Base-by-base conservation (phyloP, 1,140 invertebrate species). In the Panagrolaimus sp. region DNA sequence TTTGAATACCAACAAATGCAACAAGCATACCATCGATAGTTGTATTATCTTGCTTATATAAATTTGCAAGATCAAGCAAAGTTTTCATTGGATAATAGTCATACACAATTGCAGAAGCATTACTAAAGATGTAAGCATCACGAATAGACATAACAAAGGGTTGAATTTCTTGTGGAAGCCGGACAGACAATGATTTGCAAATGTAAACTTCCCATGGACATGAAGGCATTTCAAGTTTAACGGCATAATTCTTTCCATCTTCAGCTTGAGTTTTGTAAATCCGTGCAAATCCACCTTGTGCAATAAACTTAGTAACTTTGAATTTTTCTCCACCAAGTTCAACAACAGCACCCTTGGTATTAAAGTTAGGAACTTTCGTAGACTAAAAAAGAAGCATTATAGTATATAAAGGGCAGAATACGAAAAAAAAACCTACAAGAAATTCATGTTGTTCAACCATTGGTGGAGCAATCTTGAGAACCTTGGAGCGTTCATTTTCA, bases 181-280 rank as follows among this genome's bases (percentile, higher is more conserved):
- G 31, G 66, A 38, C 14, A 11, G 20, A 5, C 27, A 47, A 8
- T 73, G 25, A 11, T 47, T 45, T 9, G 43, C 57, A 74, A n/a
- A 75, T 75, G 73, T 75, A 72, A 8, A 75, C 72, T 57, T 75
- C 73, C 48, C 73, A 75, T 27, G 73, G 76, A 47, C 73, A 75
- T 1, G 76, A 20, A 2, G 73, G 73, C 9, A 44, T 23, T 43
- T 75, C 62, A 38, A 72, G 77, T 57, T 75, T 75, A 5, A 79
- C 66, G 5, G 74, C 74, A 23, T 27, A 75, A 8, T n/a, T 11
- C 1, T 65, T 23, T 8, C 43, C 23, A 9, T 75, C 62, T 43
- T 77, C 74, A 9, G 51, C 51, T 7, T 48, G 14, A 11, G 47
- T 62, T 23, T 66, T 65, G 67, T 48, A 75, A 23, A 75, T 77